These are phyloP conservation scores for Cydia splendana DNA, from an alignment of 1,140 invertebrate species.

Conservation along the genomic window DNA sequence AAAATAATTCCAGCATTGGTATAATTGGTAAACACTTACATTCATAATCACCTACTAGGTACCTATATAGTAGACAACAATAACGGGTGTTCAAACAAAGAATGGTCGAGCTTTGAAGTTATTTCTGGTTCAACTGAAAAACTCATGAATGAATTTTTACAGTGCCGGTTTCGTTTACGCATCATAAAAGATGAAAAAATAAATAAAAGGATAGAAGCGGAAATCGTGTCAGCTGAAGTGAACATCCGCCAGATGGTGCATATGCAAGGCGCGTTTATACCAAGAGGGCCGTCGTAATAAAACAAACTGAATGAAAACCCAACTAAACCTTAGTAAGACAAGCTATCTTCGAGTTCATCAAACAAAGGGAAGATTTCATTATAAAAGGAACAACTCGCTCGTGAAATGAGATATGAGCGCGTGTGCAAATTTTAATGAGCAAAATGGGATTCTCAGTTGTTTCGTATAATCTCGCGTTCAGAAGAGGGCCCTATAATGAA, in stretches of 20 bases:
- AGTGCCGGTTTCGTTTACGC: slow-evolving; percentile 46
- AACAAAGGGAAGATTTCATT: slow-evolving; percentile 23
- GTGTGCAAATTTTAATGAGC: slow-evolving; percentile 26
- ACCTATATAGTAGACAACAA: slow-evolving; percentile 4
- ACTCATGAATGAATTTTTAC: slow-evolving; percentile 28
- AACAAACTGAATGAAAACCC: slow-evolving; percentile 30
- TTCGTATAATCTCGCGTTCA: slow-evolving; percentile 31
- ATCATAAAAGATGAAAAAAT: slow-evolving; percentile 70
- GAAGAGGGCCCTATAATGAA: slow-evolving; percentile 34
- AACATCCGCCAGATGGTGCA: slow-evolving; percentile 76
- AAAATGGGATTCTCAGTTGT: slow-evolving; percentile 25
- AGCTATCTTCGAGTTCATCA: slow-evolving; percentile 18
- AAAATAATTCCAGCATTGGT: background rate
- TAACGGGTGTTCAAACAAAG: slow-evolving; percentile 18
- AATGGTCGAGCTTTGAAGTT: slow-evolving; percentile 20
- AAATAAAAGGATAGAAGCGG: slow-evolving; percentile 63
- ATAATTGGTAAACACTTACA: background rate
- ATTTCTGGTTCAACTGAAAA: slow-evolving; percentile 21
- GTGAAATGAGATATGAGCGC: background rate
- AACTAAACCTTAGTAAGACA: background rate
- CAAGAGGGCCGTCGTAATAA: slow-evolving; percentile 16
- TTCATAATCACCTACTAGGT: background rate
- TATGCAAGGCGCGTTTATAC: slow-evolving; percentile 44
- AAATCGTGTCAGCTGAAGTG: slow-evolving; percentile 72
- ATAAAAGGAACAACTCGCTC: background rate